A percentile compares a stretch with the other conserved stretches of the same genome.
Conservation (phyloP, 2,888 invertebrate species). For the Rhynchonema sp. region DNA sequence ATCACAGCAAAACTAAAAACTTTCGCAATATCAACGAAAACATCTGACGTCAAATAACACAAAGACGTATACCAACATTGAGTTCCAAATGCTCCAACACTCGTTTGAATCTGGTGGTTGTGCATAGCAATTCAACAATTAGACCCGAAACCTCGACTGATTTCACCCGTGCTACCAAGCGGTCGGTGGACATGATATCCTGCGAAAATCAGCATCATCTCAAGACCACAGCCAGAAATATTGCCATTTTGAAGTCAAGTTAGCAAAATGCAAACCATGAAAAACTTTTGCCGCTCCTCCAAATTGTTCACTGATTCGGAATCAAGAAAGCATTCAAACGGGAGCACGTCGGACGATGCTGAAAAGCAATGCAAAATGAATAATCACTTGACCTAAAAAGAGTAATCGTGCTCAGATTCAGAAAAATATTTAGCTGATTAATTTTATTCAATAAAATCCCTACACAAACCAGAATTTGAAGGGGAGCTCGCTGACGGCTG, state of each 20-base stretch:
- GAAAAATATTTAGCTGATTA: no score
- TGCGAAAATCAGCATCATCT: not conserved
- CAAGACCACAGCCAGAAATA: not conserved
- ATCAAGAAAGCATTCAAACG: not conserved
- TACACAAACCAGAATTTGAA: no score
- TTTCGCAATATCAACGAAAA: no score
- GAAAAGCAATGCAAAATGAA: not conserved
- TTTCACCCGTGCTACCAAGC: not conserved
- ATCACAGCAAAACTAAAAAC: no score
- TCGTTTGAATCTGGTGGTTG: not conserved
- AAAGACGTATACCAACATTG: not conserved
- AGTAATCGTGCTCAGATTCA: no score
- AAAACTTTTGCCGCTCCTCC: not conserved
- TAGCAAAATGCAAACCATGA: no score
- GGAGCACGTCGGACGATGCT: not conserved
- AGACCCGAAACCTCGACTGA: not conserved
- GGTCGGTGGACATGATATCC: not conserved
- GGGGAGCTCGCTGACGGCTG: no score
- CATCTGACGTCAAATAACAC: not conserved
- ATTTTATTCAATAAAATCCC: no score
- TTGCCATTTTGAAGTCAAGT: not conserved
- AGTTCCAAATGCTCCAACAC: not conserved
- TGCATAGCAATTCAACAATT: not conserved
- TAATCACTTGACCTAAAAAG: not conserved
- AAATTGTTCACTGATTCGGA: not conserved